Base-by-base conservation (phyloP, 1,140 invertebrate genomes). In the Idris sp. region DNA sequence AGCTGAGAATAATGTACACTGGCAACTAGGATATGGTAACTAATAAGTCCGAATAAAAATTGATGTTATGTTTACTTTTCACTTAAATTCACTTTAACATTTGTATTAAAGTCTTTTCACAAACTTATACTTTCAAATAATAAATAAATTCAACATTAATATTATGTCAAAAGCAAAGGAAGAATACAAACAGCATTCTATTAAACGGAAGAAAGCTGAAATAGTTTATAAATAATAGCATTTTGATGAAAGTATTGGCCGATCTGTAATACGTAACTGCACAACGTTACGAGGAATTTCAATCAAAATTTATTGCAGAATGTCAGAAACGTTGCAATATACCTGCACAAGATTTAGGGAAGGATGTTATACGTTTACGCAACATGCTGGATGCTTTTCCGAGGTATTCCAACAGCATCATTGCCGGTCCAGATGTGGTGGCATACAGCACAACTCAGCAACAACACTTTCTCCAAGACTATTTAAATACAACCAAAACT, bases 11-110 rank as follows among this genome's bases (percentile, higher is more conserved):
- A 89, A 86, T 16, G 84, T 89, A 5, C 90, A 86, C 31, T 92
- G 91, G 91, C 90, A 92, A 75, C 76, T 93, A n/a, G 91, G 91
- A 25, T 90, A 91, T 77, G 91, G 92, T 93, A 65, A 81, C 8
- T 53, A 26, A n/a, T n/a, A 22, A 22, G 6, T 22, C 6, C 19
- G 19, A 22, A 22, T 6, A 22, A 22, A 22, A 22, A 22, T n/a
- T n/a, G n/a, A n/a, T n/a, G n/a, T n/a, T n/a, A n/a, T n/a, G n/a
- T n/a, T n/a, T n/a, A n/a, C n/a, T n/a, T n/a, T n/a, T n/a, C n/a
- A n/a, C n/a, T n/a, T n/a, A n/a, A n/a, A n/a, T n/a, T n/a, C n/a
- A n/a, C n/a, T 4, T 22, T 22, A 22, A 22, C 6, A 22, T 4
- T 22, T 22, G 19, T 22, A 22, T 22, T 22, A 22, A 22, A n/a